Evolutionary conservation across 2,888 invertebrate species (phyloP).

Genomic region (Leptarthrus brevirostris): DNA sequence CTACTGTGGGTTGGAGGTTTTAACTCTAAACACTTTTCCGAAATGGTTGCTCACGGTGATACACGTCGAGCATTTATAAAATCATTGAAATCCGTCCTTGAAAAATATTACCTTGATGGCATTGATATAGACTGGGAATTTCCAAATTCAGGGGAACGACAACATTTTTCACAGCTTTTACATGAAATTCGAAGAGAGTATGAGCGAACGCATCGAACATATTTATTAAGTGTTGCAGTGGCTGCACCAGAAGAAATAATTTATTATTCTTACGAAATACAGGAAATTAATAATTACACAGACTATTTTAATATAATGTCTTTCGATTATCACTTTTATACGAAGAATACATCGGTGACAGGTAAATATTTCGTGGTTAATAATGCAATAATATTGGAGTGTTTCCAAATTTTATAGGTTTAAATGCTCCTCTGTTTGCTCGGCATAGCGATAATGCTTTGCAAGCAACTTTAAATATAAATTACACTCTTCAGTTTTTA

Average conservation of each 20-base stretch:
- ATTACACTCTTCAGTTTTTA: conserved; percentile 85
- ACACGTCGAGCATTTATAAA: conserved; percentile 75
- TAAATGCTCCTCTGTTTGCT: conserved; percentile 84
- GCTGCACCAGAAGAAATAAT: conserved; percentile 83
- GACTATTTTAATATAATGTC: conserved; percentile 93
- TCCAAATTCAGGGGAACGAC: conserved; percentile 77
- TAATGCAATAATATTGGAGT: no score
- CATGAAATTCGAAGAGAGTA: conserved; percentile 79
- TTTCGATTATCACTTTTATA: conserved; percentile 88
- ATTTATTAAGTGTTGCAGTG: conserved; percentile 80
- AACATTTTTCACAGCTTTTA: conserved; percentile 80
- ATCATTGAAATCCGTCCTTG: conserved; percentile 68
- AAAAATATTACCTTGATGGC: conserved; percentile 61
- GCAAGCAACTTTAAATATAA: conserved; percentile 80
- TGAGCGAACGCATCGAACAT: conserved; percentile 70
- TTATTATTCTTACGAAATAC: conserved; percentile 81
- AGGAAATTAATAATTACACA: conserved; percentile 80
- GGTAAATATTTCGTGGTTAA: conserved; percentile 63
- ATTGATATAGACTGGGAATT: conserved; percentile 87
- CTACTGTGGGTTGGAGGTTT: conserved; percentile 79
- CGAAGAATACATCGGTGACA: conserved; percentile 81
- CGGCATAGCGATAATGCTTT: conserved; percentile 73
- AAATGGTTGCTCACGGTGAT: conserved; percentile 78
- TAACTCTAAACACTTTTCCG: conserved; percentile 72
- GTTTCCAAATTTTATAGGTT: conserved; percentile 67